A percentile compares a stretch with the other conserved stretches of the same genome.
Conservation (phyloP, 2,797 vertebrate genomes). For the Denticeps clupeoides region DNA sequence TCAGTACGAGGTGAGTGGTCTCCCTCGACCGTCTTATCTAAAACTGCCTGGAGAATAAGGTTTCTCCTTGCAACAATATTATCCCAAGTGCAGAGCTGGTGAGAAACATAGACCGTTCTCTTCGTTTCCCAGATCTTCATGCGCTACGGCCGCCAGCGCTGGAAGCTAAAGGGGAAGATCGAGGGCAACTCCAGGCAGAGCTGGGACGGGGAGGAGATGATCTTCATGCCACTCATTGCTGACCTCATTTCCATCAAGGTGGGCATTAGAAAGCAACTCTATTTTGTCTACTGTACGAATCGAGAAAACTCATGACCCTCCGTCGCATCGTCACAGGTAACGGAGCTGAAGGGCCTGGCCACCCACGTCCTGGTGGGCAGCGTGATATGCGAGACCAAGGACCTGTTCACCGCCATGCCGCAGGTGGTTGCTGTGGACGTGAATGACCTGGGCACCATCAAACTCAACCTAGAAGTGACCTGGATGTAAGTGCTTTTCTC, state of each 20-base stretch:
- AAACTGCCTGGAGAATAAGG: slow-evolving; percentile 17
- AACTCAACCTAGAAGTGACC: slow-evolving; percentile 93
- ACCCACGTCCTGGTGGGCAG: slow-evolving; percentile 91
- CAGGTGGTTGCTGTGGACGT: slow-evolving; percentile 96
- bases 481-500: slow-evolving; percentile 82
- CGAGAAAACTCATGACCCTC: too few species aligned
- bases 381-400: slow-evolving; percentile 95
- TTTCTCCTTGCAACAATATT: slow-evolving; percentile 25
- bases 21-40: background rate
- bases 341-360: slow-evolving; percentile 92
- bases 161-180: slow-evolving; percentile 94
- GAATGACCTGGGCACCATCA: slow-evolving; percentile 94
- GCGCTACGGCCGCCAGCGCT: slow-evolving; percentile 89
- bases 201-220: slow-evolving; percentile 91
- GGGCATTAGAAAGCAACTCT: too few species aligned
- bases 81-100: slow-evolving; percentile 14
- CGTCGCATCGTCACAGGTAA: slow-evolving; percentile 83
- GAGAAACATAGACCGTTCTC: too few species aligned
- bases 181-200: slow-evolving; percentile 91
- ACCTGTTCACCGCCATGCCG: slow-evolving; percentile 89
- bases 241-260: slow-evolving; percentile 98
- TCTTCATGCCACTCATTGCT: slow-evolving; percentile 85
- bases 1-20: slow-evolving; percentile 55
- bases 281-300: too few species aligned
- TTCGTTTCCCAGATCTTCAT: slow-evolving; percentile 77